Percentiles rank a stretch among this genome's conserved stretches.
Conservation (phyloP, 2,797 vertebrate species). For the Prunella strophiata region DNA sequence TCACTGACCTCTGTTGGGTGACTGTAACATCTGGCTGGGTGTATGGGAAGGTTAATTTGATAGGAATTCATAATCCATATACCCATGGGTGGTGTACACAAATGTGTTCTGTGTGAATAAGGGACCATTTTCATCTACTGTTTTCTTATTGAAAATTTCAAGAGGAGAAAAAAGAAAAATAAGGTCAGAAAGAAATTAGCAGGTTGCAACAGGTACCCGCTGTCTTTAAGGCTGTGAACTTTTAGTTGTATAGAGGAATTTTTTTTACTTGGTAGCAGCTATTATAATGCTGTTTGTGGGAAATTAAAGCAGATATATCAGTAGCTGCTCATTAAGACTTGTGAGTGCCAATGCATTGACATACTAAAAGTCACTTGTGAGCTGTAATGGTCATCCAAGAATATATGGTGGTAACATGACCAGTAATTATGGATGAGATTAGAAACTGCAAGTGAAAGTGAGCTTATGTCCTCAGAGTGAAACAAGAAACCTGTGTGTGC, state of each 20-base stretch:
- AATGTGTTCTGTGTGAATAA: neutral
- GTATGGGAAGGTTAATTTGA: neutral
- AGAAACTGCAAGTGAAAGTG: neutral
- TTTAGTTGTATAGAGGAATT: neutral
- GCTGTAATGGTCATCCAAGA: neutral
- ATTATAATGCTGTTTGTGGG: neutral
- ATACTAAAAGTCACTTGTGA: neutral
- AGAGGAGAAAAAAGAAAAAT: neutral
- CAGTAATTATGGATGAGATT: neutral
- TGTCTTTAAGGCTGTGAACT: neutral
- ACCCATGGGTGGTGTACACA: neutral
- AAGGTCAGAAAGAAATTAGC: neutral
- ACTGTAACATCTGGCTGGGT: neutral
- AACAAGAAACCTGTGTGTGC: neutral
- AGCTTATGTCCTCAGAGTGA: neutral
- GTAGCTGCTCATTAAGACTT: neutral
- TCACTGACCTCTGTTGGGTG: neutral
- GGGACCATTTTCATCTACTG: neutral
- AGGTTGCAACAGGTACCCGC: neutral
- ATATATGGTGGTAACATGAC: neutral
- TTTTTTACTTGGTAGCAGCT: neutral
- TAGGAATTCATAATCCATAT: neutral
- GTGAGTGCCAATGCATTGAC: neutral
- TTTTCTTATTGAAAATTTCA: neutral
- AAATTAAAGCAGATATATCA: neutral